Evolutionary conservation across 2,888 invertebrate species (phyloP), one percentile per base, ranked within the genome.

Genomic region (Lasius platythorax): DNA sequence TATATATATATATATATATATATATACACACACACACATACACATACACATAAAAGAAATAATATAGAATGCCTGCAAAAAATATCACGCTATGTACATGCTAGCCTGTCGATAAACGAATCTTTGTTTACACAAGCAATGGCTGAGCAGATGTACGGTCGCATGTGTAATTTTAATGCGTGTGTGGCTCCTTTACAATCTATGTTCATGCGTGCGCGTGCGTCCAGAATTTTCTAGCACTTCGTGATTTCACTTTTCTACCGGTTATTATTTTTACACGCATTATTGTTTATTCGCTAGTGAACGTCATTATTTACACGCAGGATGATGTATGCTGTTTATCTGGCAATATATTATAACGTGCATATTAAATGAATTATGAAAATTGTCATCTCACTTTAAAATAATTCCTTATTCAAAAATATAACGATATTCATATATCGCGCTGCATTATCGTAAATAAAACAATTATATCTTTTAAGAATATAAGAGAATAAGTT

Each of bases 61-160:
- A 74, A 72, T 43, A 79, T 88, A 82, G 87, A 91, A 85, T 88
- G 83, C 87, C 87, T 86, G 86, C 84, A 82, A 90, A 53, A 53
- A 89, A 87, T 87, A 88, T 88, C 84, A 61, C 63, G 50, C 64
- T 76, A 56, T 67, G 82, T 85, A 87, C 86, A 87, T 85, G 87
- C 86, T 85, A 85, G 87, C 53, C 78, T 72, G 87, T 64, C 90
- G 91, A 91, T 91, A 91, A 91, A 88, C 87, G 91, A 91, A 91
- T 90, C 91, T 88, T 88, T 91, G 90, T 91, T 91, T 91, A 88
- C 87, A 91, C 88, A 91, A 91, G 91, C 91, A 91, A 91, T 87
- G 88, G 85, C 85, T 86, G 90, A 89, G 88, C 91, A 91, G 91
- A 91, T 91, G 90, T 90, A 91, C 88, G 68, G 87, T 88, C 91